Conservation (phyloP, 2,113 vertebrate genomes). For the Sciurus niger region DNA sequence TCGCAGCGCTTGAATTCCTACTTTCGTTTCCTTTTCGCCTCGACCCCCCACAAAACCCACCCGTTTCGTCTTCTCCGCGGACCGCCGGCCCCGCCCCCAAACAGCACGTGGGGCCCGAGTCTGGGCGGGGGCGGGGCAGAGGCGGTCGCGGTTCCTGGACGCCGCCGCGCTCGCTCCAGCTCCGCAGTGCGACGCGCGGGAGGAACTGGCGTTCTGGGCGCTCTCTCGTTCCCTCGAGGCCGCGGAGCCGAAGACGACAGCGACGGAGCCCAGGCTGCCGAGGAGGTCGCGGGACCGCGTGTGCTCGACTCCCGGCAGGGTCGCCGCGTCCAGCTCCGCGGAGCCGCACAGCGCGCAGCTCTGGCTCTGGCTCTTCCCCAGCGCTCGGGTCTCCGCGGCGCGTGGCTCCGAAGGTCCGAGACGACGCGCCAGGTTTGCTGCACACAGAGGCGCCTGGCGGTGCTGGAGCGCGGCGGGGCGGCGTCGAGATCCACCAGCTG, state of each 20-base stretch:
- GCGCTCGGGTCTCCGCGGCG: neutral
- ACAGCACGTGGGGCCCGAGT: too few relatives aligned
- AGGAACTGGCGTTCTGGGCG: too few relatives aligned
- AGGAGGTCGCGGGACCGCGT: neutral
- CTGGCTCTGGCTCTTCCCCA: conserved; percentile 79
- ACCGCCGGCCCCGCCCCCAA: neutral
- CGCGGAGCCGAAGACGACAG: neutral
- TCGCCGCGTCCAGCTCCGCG: neutral
- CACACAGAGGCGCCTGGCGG: conserved; percentile 44
- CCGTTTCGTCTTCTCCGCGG: neutral
- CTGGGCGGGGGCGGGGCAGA: too few relatives aligned
- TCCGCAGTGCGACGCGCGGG: too few relatives aligned
- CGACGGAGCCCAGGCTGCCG: neutral
- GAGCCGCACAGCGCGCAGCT: neutral
- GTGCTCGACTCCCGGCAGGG: neutral
- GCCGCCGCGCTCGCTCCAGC: too few relatives aligned
- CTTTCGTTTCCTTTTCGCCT: neutral
- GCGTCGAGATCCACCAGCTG: conserved; percentile 70
- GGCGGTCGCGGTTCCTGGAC: too few relatives aligned
- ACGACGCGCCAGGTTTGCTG: conserved; percentile 71
- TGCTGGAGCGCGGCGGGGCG: conserved; percentile 75
- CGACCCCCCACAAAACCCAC: too few relatives aligned
- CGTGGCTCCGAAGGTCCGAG: neutral
- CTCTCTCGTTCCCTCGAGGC: too few relatives aligned
- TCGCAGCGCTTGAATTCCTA: neutral